Percentiles rank a stretch among this genome's conserved stretches.
phyloP scores from a whole-genome alignment of 2,113 vertebrate species.

The Tupaia chinensis region DNA sequence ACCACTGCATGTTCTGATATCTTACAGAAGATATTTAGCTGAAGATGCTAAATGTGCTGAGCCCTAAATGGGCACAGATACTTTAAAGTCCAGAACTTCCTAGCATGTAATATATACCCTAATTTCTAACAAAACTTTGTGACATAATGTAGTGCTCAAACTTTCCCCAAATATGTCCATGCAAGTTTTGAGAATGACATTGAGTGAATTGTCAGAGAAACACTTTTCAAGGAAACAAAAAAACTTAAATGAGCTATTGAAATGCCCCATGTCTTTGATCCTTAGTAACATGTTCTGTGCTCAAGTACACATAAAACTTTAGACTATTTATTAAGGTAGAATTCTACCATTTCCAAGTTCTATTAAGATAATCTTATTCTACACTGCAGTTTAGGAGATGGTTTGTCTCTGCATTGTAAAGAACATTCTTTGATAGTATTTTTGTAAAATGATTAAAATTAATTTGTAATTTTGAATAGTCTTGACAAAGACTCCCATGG shows the following conservation, averaged over 20 bases:
- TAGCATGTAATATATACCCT: background rate
- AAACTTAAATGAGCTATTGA: conserved; percentile 33
- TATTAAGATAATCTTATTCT: conserved; percentile 44
- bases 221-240: conserved; percentile 9
- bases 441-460: conserved; percentile 62
- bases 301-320: background rate
- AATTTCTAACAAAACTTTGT: conserved; percentile 32
- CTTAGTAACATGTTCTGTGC: background rate
- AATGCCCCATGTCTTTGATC: conserved; percentile 28
- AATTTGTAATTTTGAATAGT: conserved; percentile 56
- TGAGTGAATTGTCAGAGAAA: conserved; percentile 19
- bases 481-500: conserved; percentile 50
- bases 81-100: background rate
- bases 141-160: conserved; percentile 29
- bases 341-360: background rate
- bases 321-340: background rate
- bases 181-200: conserved; percentile 30
- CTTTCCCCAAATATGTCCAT: conserved; percentile 17
- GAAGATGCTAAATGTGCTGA: background rate
- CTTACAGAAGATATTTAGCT: conserved; percentile 21
- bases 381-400: conserved; percentile 4
- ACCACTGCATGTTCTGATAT: background rate
- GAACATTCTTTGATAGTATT: background rate
- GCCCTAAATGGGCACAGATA: background rate
- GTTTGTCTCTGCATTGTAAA: conserved; percentile 38